Base-by-base conservation (phyloP, 2,113 vertebrate species). In the Tympanuchus pallidicinctus region DNA sequence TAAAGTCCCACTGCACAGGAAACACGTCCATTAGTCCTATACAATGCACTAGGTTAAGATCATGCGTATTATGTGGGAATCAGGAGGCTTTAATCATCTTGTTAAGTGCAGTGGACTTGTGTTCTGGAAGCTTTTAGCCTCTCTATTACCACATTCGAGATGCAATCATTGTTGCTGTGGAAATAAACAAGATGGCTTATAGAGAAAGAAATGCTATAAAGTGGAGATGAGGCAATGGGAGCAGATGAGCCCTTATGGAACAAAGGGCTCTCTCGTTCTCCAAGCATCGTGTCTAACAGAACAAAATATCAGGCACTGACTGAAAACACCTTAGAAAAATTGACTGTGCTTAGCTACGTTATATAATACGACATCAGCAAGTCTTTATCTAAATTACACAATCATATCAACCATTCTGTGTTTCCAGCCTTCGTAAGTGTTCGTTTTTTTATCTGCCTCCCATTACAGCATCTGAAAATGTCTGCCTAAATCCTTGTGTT, bases 261-360 rank as follows among this genome's bases (percentile, higher is more conserved):
- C 86, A 96, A 88, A 95, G 71, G 70, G 65, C 63, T 92, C 52
- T 75, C 70, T 76, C 0, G 0, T 63, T 71, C 34, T 83, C 84
- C 64, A 40, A 89, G 71, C 56, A 50, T 48, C 6, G 0, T 36
- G 57, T 91, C 61, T 65, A 91, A 72, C 70, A 86, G 91, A 94
- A 89, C 61, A 94, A 92, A 94, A 88, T 73, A 84, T 8, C 40
- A 88, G 27, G 65, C 66, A 92, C 78, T 50, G 54, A 79, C 83
- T 94, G 92, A 73, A 97, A 94, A 93, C 86, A 82, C 82, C 70
- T 86, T 79, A 82, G 73, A 81, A 91, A 95, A 96, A 91, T 36
- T 72, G 70, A 9, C 65, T 95, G 69, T 56, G 57, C 73, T 94
- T 91, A 86, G 80, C 59, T 72, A 47, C 0, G 0, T 86, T 86